Conservation (phyloP, 2,888 invertebrate genomes). For the Limnephilus marmoratus region DNA sequence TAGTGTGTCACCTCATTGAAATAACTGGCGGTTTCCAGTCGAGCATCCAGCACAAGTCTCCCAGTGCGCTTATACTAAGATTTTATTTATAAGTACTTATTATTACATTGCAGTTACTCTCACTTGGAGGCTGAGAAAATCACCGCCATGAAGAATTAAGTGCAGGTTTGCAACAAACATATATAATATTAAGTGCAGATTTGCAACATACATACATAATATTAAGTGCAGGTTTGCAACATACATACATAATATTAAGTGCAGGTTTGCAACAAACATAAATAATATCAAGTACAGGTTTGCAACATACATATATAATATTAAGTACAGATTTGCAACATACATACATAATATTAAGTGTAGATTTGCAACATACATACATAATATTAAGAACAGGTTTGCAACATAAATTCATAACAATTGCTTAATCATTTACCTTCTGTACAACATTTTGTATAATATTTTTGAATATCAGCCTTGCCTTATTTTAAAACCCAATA, state of each 20-base stretch:
- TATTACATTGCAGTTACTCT: constrained; percentile 18
- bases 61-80: too few relatives aligned
- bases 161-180: constrained; percentile 14
- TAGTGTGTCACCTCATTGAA: too few relatives aligned
- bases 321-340: constrained; percentile 2
- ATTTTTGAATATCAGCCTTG: not conserved
- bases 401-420: not conserved
- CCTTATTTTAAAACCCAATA: not conserved
- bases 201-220: too few relatives aligned
- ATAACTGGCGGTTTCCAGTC: too few relatives aligned
- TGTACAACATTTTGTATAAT: not conserved
- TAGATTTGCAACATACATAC: too few relatives aligned
- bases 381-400: too few relatives aligned
- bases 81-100: not conserved
- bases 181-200: not conserved
- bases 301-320: too few relatives aligned
- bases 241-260: too few relatives aligned
- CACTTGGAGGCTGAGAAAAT: not conserved
- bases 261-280: too few relatives aligned
- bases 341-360: not conserved
- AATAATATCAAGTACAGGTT: too few relatives aligned
- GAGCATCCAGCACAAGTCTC: too few relatives aligned
- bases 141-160: not conserved
- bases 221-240: too few relatives aligned
- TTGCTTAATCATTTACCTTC: not conserved